Evolutionary conservation across 2,797 vertebrate genomes (phyloP).

Genomic region (Coccyzus lansbergi): DNA sequence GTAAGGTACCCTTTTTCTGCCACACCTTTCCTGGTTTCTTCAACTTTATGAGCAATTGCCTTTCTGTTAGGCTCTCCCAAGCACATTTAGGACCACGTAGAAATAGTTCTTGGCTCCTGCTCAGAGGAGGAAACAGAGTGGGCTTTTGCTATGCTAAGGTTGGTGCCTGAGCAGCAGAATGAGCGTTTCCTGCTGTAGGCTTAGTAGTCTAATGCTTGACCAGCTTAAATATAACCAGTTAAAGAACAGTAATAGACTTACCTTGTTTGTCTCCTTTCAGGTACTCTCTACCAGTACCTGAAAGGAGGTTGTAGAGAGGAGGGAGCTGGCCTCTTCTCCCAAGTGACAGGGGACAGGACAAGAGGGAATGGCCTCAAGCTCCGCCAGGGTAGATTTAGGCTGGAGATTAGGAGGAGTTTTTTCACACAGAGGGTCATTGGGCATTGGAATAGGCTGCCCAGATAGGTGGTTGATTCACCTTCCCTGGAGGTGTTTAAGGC

Average conservation of each 20-base stretch:
- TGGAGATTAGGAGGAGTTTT: no score
- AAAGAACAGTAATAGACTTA: background rate
- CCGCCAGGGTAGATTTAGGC: no score
- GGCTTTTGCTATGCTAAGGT: background rate
- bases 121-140: background rate
- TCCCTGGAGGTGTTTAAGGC: no score
- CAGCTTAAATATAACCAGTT: conserved; percentile 13
- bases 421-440: no score
- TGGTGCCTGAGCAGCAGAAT: background rate
- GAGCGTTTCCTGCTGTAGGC: background rate
- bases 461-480: no score
- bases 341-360: no score
- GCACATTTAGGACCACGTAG: background rate
- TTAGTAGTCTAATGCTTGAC: background rate
- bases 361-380: no score
- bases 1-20: background rate
- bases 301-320: no score
- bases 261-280: background rate
- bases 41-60: background rate
- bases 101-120: background rate
- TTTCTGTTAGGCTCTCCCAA: background rate
- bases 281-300: no score
- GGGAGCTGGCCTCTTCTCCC: no score
- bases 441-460: no score
- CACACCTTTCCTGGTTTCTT: background rate